Evolutionary conservation across 2,797 vertebrate species (phyloP).

Genomic region (Oceanodroma leucorhoa): DNA sequence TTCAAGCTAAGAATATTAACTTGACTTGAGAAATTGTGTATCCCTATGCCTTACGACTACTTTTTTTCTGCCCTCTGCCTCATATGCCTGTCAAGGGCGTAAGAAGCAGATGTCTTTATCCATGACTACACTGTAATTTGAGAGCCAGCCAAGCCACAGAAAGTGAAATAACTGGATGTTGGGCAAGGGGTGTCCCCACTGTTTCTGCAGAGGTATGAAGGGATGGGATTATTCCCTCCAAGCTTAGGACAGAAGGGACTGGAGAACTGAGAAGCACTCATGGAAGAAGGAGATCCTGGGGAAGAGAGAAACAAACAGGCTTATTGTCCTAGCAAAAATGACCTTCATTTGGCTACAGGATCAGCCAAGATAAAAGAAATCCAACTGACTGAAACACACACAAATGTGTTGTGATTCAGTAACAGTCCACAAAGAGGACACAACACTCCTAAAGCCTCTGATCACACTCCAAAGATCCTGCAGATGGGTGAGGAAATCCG

Average conservation of each 20-base stretch:
- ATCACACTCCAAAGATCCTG: background rate
- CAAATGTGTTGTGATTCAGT: background rate
- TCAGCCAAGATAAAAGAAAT: background rate
- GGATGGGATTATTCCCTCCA: background rate
- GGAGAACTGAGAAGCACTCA: background rate
- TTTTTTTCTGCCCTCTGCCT: background rate
- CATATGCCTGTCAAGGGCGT: background rate
- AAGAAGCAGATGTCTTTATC: background rate
- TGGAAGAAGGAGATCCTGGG: rapidly evolving
- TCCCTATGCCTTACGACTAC: background rate
- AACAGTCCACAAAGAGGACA: background rate
- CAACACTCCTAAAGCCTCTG: background rate
- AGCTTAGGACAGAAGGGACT: background rate
- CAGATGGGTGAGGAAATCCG: background rate
- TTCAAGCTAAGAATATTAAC: background rate
- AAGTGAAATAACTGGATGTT: background rate
- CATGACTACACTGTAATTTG: background rate
- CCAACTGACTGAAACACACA: background rate
- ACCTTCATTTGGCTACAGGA: background rate
- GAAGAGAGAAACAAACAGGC: background rate
- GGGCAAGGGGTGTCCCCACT: background rate
- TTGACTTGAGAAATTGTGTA: background rate
- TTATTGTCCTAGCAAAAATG: background rate
- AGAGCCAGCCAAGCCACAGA: background rate
- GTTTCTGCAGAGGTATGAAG: background rate